These are phyloP conservation scores for Drosophila elegans DNA, from an alignment of 1,140 invertebrate species.

Conservation along the genomic window DNA sequence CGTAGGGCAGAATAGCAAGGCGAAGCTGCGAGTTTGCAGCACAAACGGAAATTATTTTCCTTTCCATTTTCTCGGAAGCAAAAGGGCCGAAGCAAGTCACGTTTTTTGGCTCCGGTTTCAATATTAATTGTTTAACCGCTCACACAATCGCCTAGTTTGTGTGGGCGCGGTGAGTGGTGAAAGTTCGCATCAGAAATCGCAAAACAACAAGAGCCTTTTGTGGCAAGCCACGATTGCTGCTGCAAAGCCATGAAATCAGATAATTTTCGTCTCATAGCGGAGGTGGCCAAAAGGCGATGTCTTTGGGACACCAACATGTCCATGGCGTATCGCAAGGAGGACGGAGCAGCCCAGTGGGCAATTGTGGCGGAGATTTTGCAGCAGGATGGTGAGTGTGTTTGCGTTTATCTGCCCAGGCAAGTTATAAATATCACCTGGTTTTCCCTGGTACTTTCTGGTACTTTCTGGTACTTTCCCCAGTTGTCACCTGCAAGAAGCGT, in stretches of 20 bases:
- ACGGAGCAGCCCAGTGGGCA: conserved; percentile 37
- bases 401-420: neutral
- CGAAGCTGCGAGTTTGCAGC: conserved; percentile 1
- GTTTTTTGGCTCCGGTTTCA: too few species aligned
- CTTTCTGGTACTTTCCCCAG: conserved; percentile 19
- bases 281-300: conserved; percentile 51
- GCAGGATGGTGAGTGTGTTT: conserved; percentile 46
- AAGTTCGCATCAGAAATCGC: neutral
- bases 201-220: conserved; percentile 19
- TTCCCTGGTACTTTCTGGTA: too few species aligned
- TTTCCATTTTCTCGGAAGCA: neutral
- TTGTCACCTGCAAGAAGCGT: conserved; percentile 52
- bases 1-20: neutral
- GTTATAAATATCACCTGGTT: conserved; percentile 13
- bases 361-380: conserved; percentile 48
- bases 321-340: conserved; percentile 47
- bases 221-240: conserved; percentile 39
- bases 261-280: conserved; percentile 55
- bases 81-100: neutral
- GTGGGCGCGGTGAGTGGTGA: neutral
- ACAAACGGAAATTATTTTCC: neutral
- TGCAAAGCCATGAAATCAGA: conserved; percentile 48
- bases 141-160: neutral
- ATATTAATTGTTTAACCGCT: neutral
- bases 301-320: conserved; percentile 63